These are phyloP conservation scores for Cairina moschata DNA, from an alignment of 2,113 vertebrate species.

Conservation along the genomic window DNA sequence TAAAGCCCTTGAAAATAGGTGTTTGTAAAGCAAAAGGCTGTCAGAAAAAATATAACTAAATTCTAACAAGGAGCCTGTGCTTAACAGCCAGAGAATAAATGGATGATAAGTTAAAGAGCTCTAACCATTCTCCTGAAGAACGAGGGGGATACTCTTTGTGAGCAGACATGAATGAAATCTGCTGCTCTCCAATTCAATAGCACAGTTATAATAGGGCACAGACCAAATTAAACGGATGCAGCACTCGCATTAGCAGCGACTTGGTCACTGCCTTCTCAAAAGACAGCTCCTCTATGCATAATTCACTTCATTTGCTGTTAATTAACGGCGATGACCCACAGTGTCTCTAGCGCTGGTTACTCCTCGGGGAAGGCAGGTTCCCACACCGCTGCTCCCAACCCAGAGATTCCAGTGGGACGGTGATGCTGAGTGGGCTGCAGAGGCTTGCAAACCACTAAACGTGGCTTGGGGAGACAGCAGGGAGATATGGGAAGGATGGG, in stretches of 20 bases:
- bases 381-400: not conserved
- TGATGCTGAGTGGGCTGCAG: accelerated
- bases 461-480: not conserved
- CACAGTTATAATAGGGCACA: not conserved
- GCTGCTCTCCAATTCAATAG: not conserved
- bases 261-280: not conserved
- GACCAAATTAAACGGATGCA: not conserved
- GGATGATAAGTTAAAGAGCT: not conserved
- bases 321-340: not conserved
- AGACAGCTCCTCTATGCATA: not conserved
- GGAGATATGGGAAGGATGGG: accelerated
- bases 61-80: not conserved
- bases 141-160: not conserved
- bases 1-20: not conserved
- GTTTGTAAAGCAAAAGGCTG: not conserved
- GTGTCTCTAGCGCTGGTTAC: not conserved
- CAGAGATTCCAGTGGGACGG: accelerated
- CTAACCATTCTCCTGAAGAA: not conserved
- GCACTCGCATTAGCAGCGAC: not conserved
- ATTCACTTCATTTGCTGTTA: not conserved
- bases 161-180: not conserved
- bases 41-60: not conserved
- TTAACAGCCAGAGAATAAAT: not conserved
- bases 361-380: not conserved
- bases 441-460: accelerated